Base-by-base conservation (phyloP, 2,797 vertebrate species). In the Enteromius radiatus region DNA sequence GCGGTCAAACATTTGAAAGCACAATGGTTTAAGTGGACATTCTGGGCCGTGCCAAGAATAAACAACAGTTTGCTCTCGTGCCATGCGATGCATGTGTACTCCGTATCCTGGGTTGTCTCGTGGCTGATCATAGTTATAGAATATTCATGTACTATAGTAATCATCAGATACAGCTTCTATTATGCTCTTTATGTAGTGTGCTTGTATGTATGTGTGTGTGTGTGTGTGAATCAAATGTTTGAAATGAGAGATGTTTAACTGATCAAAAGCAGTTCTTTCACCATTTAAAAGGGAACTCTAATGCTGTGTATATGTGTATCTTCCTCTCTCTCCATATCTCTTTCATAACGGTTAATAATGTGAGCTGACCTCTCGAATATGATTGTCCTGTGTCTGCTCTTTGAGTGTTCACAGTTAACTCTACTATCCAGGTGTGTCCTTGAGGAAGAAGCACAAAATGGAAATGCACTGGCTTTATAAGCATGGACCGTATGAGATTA, bases 1-100 rank as follows among this genome's bases (percentile, higher is more conserved):
- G 75, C 88, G 91, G 89, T 90, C 90, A 91, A 91, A 89, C 41
- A 38, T 52, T 89, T 89, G 87, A 85, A 83, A 89, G 88, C 73
- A 88, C 83, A 88, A 80, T 41, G 31, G 19, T 47, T 67, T 31
- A 12, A 54, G 38, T 21, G 45, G 49, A 61, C 67, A 78, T 64
- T 83, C 86, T 87, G 86, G 86, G 84, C 52, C 41, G 71, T 88
- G 87, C 86, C 87, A 88, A 87, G 71, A 74, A 81, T 74, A 71
- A 69, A 31, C 59, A 23, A 38, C 38, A 38, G 68, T 68, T 80
- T 85, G 84, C 70, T 67, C 65, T 80, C 17, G 33, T 85, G 61
- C 76, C 28, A 80, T 86, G 82, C 84, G 54, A 59, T 76, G 86
- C 87, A 85, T 84, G 85, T 87, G 86, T 78, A 85, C 77, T 61